Evolutionary conservation across 2,888 invertebrate species (phyloP).

Genomic region (Phasia obesa): DNA sequence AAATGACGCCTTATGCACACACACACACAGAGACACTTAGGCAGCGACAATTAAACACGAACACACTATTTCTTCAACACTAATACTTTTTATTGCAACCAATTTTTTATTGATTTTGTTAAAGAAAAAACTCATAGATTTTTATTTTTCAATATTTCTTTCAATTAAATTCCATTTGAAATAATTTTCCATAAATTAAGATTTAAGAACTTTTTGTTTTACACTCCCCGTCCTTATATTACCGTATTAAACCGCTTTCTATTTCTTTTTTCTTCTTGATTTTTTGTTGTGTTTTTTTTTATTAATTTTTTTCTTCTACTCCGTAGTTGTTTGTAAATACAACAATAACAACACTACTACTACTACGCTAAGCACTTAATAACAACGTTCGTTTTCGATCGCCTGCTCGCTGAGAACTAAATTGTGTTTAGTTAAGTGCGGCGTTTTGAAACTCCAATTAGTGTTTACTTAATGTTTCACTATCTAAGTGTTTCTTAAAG

Average conservation of each 20-base stretch:
- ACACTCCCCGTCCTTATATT: slow-evolving; percentile 62
- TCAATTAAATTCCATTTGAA: not conserved
- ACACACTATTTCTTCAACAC: slow-evolving; percentile 25
- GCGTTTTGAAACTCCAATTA: slow-evolving; percentile 63
- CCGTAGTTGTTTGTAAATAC: slow-evolving; percentile 44
- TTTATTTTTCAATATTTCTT: slow-evolving; percentile 4
- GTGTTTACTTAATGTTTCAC: slow-evolving; percentile 46
- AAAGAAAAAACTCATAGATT: not conserved
- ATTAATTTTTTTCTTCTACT: not conserved
- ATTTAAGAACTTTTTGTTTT: slow-evolving; percentile 24
- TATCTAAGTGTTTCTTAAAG: slow-evolving; percentile 49
- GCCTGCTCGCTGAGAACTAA: slow-evolving; percentile 72
- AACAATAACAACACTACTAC: slow-evolving; percentile 12
- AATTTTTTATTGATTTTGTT: slow-evolving; percentile 6
- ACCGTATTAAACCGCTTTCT: slow-evolving; percentile 71
- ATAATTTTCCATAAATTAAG: not conserved
- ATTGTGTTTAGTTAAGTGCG: slow-evolving; percentile 54
- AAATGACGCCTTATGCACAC: slow-evolving; percentile 41
- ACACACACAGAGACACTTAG: not conserved
- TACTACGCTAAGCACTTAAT: slow-evolving; percentile 40
- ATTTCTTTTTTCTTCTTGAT: slow-evolving; percentile 66
- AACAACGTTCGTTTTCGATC: slow-evolving; percentile 70
- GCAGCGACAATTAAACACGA: not conserved
- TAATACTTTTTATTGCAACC: slow-evolving; percentile 8
- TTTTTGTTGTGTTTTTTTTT: slow-evolving; percentile 64